Percentiles rank a stretch among this genome's conserved stretches.
Evolutionary conservation across 2,113 vertebrate genomes (phyloP).

Genomic region (Hippocampus barbouri): DNA sequence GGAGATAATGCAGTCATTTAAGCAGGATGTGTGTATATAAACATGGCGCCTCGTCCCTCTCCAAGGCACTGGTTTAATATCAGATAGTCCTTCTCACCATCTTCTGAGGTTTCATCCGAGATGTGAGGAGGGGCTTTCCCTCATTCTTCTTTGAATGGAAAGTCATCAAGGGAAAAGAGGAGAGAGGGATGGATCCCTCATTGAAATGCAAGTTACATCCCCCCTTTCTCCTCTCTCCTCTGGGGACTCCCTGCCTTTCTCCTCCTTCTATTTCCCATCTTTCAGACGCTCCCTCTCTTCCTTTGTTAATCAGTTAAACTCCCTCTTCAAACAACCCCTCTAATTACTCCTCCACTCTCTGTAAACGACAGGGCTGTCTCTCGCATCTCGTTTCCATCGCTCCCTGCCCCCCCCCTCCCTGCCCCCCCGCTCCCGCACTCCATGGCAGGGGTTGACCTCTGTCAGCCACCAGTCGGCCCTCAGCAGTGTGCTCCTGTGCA

Average conservation of each 20-base stretch:
- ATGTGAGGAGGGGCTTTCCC: constrained; percentile 60
- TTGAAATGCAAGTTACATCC: constrained; percentile 73
- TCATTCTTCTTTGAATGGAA: constrained; percentile 59
- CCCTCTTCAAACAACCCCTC: constrained; percentile 81
- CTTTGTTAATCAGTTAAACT: constrained; percentile 84
- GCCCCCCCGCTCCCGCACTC: constrained; percentile 41
- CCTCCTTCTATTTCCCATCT: constrained; percentile 62
- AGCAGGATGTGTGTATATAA: constrained; percentile 20
- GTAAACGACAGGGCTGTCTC: constrained; percentile 69
- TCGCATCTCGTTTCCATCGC: constrained; percentile 43
- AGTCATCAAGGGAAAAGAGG: constrained; percentile 66
- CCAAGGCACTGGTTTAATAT: constrained; percentile 47
- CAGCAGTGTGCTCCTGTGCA: constrained; percentile 20
- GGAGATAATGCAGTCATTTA: constrained; percentile 26
- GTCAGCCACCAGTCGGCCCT: constrained; percentile 54
- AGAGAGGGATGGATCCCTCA: constrained; percentile 67
- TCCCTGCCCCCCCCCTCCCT: constrained; percentile 23
- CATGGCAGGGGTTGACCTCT: constrained; percentile 65
- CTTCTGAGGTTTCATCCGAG: constrained; percentile 50
- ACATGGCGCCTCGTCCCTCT: constrained; percentile 22
- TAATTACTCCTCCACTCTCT: constrained; percentile 77
- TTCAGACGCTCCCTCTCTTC: constrained; percentile 61
- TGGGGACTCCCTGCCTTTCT: constrained; percentile 63
- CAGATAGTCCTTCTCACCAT: constrained; percentile 35
- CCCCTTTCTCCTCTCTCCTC: constrained; percentile 61